phyloP scores from a whole-genome alignment of 2,888 invertebrate species.

The Blastobasis adustella region DNA sequence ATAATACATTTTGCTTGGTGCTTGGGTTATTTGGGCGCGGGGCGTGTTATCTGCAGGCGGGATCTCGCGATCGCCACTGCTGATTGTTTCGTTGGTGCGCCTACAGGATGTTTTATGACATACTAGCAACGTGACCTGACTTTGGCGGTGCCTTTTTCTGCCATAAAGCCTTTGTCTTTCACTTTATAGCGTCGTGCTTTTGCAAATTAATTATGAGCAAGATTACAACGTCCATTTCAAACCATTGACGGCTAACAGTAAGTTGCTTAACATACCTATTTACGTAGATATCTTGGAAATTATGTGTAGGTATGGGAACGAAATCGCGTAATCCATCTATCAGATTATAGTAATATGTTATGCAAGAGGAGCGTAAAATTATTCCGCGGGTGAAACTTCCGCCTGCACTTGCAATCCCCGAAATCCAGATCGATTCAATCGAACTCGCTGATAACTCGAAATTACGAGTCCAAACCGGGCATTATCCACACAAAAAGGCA shows the following conservation, averaged over 20 bases:
- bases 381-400: no score
- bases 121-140: conserved; percentile 4
- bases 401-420: conserved; percentile 9
- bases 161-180: conserved; percentile 11
- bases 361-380: no score
- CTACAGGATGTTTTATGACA: conserved; percentile 20
- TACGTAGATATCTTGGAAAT: no score
- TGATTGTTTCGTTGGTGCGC: conserved; percentile 53
- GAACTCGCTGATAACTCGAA: conserved; percentile 62
- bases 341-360: no score
- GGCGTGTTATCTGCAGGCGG: conserved; percentile 45
- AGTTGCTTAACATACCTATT: no score
- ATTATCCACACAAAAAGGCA: conserved; percentile 65
- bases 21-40: conserved; percentile 53
- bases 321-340: no score
- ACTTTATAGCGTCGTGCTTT: no score
- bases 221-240: no score
- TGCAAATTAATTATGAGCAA: no score
- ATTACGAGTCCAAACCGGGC: conserved; percentile 60
- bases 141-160: not conserved
- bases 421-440: conserved; percentile 64
- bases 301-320: no score
- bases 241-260: no score
- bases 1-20: conserved; percentile 63
- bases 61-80: conserved; percentile 49